Evolutionary conservation across 2,888 invertebrate species (phyloP).

Genomic region (Chydorus sphaericus): DNA sequence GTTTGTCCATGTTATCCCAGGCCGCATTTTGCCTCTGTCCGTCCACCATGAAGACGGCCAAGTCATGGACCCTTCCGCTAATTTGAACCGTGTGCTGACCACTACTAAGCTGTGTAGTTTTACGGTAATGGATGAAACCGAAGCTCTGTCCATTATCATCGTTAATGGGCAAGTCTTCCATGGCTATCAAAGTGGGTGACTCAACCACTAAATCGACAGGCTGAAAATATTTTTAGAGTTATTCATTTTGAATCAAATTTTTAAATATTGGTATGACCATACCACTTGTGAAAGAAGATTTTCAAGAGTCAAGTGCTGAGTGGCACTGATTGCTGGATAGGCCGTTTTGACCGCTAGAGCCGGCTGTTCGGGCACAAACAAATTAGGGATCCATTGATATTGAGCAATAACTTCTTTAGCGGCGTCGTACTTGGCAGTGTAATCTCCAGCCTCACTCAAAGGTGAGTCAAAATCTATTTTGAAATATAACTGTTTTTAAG

Average conservation of each 20-base stretch:
- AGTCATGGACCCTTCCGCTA: slow-evolving; percentile 34
- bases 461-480: slow-evolving; percentile 37
- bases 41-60: slow-evolving; percentile 36
- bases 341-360: slow-evolving; percentile 24
- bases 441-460: slow-evolving; percentile 37
- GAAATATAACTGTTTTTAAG: background rate
- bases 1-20: slow-evolving; percentile 24
- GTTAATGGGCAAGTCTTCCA: slow-evolving; percentile 24
- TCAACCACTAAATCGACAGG: background rate
- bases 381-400: slow-evolving; percentile 1
- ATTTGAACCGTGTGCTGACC: background rate
- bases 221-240: too few relatives aligned
- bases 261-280: too few relatives aligned
- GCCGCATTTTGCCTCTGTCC: slow-evolving; percentile 29
- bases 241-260: too few relatives aligned
- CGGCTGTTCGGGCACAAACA: slow-evolving; percentile 26
- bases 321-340: slow-evolving; percentile 24
- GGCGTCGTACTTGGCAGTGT: slow-evolving; percentile 28
- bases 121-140: slow-evolving; percentile 41
- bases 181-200: slow-evolving; percentile 17
- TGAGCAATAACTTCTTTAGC: slow-evolving; percentile 20
- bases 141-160: slow-evolving; percentile 37
- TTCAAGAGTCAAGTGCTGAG: slow-evolving; percentile 21
- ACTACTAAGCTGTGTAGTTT: slow-evolving; percentile 17
- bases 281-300: slow-evolving; percentile 23